phyloP scores from a whole-genome alignment of 2,113 vertebrate genomes.

The Himantopus leucocephalus region DNA sequence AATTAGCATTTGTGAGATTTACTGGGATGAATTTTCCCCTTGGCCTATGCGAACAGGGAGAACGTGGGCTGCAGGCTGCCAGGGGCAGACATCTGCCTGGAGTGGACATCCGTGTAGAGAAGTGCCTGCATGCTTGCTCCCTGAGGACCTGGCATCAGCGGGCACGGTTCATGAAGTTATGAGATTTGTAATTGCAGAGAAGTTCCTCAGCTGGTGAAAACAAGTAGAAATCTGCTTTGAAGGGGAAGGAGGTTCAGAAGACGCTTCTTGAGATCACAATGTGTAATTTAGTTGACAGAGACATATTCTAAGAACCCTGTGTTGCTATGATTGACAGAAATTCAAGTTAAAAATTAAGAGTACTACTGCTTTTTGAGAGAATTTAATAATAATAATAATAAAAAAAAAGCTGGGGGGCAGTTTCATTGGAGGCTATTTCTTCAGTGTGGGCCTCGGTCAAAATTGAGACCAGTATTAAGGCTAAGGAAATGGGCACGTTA shows the following conservation, averaged over 20 bases:
- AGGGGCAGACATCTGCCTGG: background rate
- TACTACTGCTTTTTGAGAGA: background rate
- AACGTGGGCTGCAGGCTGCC: background rate
- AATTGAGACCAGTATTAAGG: background rate
- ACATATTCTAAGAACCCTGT: background rate
- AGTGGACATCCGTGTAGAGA: background rate
- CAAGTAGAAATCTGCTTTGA: background rate
- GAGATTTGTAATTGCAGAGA: background rate
- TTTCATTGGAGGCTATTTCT: background rate
- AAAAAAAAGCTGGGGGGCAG: background rate
- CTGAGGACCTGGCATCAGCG: background rate
- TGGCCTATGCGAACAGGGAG: background rate
- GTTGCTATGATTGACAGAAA: background rate
- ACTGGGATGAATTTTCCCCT: background rate
- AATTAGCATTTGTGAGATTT: constrained; percentile 23
- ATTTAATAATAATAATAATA: background rate
- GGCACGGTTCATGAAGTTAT: background rate
- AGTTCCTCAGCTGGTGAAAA: background rate
- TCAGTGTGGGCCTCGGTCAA: background rate
- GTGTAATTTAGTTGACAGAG: background rate
- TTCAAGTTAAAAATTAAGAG: background rate
- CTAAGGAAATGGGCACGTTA: background rate
- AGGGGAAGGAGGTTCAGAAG: background rate
- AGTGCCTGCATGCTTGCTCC: background rate
- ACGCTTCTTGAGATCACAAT: background rate